Evolutionary conservation across 2,113 vertebrate genomes (phyloP).

Genomic region (Cebidichthys violaceus): DNA sequence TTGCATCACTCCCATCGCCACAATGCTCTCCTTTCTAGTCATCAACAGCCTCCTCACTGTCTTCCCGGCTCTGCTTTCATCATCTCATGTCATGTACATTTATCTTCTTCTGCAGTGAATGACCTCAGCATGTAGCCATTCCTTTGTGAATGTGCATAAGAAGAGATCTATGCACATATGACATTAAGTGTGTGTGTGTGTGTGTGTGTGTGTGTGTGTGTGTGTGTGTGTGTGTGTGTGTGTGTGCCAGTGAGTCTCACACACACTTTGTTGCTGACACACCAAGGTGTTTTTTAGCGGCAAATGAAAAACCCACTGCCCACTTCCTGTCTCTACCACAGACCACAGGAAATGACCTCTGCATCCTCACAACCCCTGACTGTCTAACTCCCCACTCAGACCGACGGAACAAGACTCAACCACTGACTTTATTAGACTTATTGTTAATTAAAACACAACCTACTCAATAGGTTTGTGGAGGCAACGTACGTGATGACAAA

Average conservation of each 20-base stretch:
- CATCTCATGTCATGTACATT: slow-evolving; percentile 43
- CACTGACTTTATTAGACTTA: slow-evolving; percentile 11
- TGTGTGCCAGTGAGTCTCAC: slow-evolving; percentile 5
- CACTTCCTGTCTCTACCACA: slow-evolving; percentile 58
- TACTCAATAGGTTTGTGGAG: slow-evolving; percentile 23
- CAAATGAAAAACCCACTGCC: slow-evolving; percentile 13
- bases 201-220: neutral
- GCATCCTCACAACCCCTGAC: slow-evolving; percentile 4
- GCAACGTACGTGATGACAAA: slow-evolving; percentile 5
- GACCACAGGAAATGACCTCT: slow-evolving; percentile 66
- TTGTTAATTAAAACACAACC: slow-evolving; percentile 32
- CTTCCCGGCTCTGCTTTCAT: slow-evolving; percentile 32
- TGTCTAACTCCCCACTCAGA: slow-evolving; percentile 17
- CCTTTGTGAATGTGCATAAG: neutral
- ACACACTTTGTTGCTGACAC: slow-evolving; percentile 55
- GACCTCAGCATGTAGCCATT: slow-evolving; percentile 47
- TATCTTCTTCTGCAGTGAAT: slow-evolving; percentile 40
- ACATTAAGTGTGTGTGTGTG: neutral
- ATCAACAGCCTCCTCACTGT: slow-evolving; percentile 65
- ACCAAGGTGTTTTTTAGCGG: slow-evolving; percentile 35
- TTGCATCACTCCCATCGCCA: slow-evolving; percentile 65
- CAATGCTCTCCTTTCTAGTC: slow-evolving; percentile 74
- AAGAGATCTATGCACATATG: neutral
- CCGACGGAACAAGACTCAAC: slow-evolving; percentile 8
- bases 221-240: neutral